Evolutionary conservation across 37 sponge, comb jelly and placozoan genomes (phyloP).

Genomic region (Beroe forskalii): DNA sequence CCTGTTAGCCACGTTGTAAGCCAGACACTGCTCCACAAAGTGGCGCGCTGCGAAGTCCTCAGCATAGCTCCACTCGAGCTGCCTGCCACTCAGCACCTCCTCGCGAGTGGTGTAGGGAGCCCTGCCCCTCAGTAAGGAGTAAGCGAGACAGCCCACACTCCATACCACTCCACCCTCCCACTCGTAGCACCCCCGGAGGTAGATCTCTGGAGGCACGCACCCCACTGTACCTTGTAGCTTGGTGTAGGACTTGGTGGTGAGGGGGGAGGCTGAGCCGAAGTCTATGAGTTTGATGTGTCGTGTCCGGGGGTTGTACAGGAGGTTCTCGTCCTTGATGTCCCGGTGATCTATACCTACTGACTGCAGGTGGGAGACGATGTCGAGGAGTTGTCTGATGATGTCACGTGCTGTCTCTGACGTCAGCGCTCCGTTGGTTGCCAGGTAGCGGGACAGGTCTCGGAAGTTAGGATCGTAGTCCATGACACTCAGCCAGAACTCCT

Average conservation of each 20-base stretch:
- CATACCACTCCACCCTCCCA: neutral
- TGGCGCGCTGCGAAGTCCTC: neutral
- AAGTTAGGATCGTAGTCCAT: constrained; percentile 44
- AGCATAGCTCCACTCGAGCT: neutral
- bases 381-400: constrained; percentile 10
- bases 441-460: neutral
- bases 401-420: neutral
- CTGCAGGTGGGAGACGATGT: neutral
- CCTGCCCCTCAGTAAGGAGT: neutral
- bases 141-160: constrained; percentile 43
- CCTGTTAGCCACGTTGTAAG: constrained; percentile 17
- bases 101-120: neutral
- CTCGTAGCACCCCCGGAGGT: constrained; percentile 18
- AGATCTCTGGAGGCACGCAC: constrained; percentile 5
- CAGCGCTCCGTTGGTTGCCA: neutral
- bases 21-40: constrained; percentile 28
- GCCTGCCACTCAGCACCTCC: neutral
- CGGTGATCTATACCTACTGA: constrained; percentile 34
- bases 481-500: constrained; percentile 39
- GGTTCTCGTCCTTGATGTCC: constrained; percentile 59
- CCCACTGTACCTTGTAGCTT: constrained; percentile 26
- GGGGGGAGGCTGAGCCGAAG: constrained; percentile 7
- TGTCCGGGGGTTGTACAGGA: constrained; percentile 29
- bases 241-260: neutral
- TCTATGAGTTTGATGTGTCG: constrained; percentile 54